These are phyloP conservation scores for Agrenia bidenticulata DNA, from an alignment of 2,888 invertebrate genomes.

Conservation along the genomic window DNA sequence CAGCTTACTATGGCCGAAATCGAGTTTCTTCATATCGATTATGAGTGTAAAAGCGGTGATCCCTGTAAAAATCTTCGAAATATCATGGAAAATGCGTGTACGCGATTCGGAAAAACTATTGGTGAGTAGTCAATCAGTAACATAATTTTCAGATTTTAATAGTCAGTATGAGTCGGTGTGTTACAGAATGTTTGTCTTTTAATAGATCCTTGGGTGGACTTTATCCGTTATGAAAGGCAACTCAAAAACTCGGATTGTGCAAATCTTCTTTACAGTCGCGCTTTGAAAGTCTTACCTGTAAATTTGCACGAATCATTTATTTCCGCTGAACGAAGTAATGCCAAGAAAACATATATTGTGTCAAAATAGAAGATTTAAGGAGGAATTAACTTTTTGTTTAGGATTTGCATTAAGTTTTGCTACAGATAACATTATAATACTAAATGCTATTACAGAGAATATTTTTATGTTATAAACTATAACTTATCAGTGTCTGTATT, in stretches of 20 bases:
- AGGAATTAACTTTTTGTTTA: too few relatives aligned
- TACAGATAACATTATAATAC: too few relatives aligned
- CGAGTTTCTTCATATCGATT: conserved; percentile 6
- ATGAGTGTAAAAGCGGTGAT: background rate
- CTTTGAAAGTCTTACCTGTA: background rate
- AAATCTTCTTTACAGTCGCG: background rate
- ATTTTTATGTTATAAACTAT: too few relatives aligned
- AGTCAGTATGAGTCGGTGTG: background rate
- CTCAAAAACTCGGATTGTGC: conserved; percentile 6
- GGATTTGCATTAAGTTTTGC: too few relatives aligned
- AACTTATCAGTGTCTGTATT: too few relatives aligned
- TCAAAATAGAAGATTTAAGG: too few relatives aligned
- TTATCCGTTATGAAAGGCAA: conserved; percentile 26
- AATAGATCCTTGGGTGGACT: conserved; percentile 32
- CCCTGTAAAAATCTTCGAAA: background rate
- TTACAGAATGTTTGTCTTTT: background rate
- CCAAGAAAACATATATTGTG: too few relatives aligned
- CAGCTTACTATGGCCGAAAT: conserved; percentile 6
- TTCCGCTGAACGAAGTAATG: too few relatives aligned
- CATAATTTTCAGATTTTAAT: background rate
- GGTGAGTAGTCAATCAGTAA: conserved; percentile 24
- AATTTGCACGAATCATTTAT: background rate
- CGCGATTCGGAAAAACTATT: conserved; percentile 17
- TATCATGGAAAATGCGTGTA: conserved; percentile 18
- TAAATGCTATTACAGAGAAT: too few relatives aligned